These are phyloP conservation scores for Alosa sapidissima DNA, from an alignment of 2,797 vertebrate species.

Conservation along the genomic window DNA sequence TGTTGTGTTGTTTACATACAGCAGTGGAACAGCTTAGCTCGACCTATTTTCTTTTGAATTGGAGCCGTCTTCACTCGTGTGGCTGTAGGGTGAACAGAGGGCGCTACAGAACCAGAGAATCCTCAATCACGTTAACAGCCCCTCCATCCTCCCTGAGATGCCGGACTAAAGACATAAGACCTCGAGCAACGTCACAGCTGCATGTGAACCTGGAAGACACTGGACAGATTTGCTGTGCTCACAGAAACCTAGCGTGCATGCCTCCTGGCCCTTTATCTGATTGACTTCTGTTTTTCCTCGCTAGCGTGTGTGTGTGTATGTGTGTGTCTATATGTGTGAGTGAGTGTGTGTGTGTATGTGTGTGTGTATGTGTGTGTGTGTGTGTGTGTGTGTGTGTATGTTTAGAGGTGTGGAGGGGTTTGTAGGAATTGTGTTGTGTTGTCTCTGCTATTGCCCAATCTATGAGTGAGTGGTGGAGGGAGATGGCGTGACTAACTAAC, in stretches of 20 bases:
- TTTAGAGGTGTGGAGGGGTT: not conserved
- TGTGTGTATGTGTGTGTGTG: not conserved
- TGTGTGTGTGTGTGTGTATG: not conserved
- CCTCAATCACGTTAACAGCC: not conserved
- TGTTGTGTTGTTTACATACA: not conserved
- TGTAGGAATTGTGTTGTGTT: too few relatives aligned
- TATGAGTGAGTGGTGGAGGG: not conserved
- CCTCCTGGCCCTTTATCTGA: too few relatives aligned
- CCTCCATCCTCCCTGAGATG: not conserved
- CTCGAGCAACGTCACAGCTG: too few relatives aligned
- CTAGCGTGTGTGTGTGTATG: too few relatives aligned
- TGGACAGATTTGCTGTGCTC: not conserved
- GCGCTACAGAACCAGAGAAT: not conserved
- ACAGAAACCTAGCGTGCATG: not conserved
- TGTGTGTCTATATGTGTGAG: too few relatives aligned
- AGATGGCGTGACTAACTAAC: conserved; percentile 59
- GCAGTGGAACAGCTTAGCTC: not conserved
- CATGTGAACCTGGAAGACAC: too few relatives aligned
- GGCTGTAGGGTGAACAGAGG: not conserved
- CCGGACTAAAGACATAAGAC: not conserved
- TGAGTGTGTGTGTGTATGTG: not conserved
- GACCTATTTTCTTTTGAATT: conserved; percentile 6
- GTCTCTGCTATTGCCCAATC: too few relatives aligned
- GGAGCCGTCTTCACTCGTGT: not conserved
- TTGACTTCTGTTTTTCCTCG: too few relatives aligned